These are phyloP conservation scores for Paramuricea clavata DNA, from an alignment of 92 coral and sea anemone species.

Conservation along the genomic window DNA sequence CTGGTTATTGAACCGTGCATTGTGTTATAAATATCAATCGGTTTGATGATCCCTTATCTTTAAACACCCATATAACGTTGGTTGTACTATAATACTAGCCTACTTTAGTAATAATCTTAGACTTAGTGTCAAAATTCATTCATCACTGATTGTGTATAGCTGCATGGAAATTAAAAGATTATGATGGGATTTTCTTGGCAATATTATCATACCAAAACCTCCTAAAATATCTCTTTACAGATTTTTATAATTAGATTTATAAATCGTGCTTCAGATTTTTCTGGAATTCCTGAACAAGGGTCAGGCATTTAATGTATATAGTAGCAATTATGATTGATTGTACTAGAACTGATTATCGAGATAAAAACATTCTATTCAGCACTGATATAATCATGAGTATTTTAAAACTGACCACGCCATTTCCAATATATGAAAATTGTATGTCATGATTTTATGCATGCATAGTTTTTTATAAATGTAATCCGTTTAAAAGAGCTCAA, in stretches of 20 bases:
- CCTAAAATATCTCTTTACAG: too few species aligned
- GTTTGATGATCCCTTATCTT: too few species aligned
- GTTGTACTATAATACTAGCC: too few species aligned
- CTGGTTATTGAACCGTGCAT: too few species aligned
- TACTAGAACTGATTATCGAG: neutral
- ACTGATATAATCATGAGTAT: neutral
- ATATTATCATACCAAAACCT: too few species aligned
- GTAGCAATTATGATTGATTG: neutral
- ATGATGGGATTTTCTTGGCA: too few species aligned
- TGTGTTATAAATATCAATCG: too few species aligned
- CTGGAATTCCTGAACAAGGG: neutral
- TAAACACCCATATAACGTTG: too few species aligned
- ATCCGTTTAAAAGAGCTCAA: neutral
- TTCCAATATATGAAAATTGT: neutral
- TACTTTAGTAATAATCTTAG: too few species aligned
- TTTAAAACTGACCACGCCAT: neutral
- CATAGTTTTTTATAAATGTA: neutral
- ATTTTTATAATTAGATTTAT: neutral
- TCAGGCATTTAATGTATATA: neutral
- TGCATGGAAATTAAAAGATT: too few species aligned
- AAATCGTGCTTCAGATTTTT: neutral
- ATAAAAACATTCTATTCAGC: neutral
- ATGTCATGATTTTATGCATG: neutral
- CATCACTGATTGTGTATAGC: too few species aligned
- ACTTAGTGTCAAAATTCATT: too few species aligned